Percentiles rank a stretch among this genome's conserved stretches.
These are phyloP conservation scores for Xenopus tropicalis DNA, from an alignment of 2,113 vertebrate species.

Conservation along the genomic window UCB_Xtro_10.0 CM004443.2:156099001-156099500, in stretches of 20 bases:
- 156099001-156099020: no score
- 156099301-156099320: constrained; percentile 2
- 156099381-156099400: constrained; percentile 1
- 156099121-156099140: constrained; percentile 35
- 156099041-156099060: no score
- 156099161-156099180: constrained; percentile 10
- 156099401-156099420: constrained; percentile 11
- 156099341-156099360: neutral
- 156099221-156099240: constrained; percentile 31
- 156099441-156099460: neutral
- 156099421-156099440: constrained; percentile 8
- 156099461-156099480: neutral
- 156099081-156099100: no score
- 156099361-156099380: constrained; percentile 23
- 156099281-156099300: constrained; percentile 38
- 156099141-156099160: constrained; percentile 3
- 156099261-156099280: constrained; percentile 29
- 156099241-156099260: constrained; percentile 42
- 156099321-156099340: constrained; percentile 2
- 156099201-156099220: constrained; percentile 16
- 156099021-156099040: no score
- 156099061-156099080: no score
- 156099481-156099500: neutral
- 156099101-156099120: constrained; percentile 28
- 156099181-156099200: constrained; percentile 7